Evolutionary conservation across 2,888 invertebrate species (phyloP).

Genomic region (Drosophila paramelanica): DNA sequence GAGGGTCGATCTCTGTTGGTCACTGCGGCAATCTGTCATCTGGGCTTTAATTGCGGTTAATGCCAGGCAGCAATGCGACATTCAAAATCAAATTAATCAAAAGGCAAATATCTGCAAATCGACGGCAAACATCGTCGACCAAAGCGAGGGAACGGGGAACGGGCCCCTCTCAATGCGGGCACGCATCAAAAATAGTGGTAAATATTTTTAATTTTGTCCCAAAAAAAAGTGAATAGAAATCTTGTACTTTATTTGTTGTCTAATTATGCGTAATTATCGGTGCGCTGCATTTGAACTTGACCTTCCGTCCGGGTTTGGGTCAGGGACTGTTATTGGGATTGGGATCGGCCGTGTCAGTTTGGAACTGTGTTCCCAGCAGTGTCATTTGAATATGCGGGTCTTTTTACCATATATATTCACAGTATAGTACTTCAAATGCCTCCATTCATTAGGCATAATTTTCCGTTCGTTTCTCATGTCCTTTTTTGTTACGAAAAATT

Average conservation of each 20-base stretch:
- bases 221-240: conserved; percentile 35
- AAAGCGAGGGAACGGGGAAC: neutral
- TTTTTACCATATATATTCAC: conserved; percentile 4
- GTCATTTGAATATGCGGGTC: conserved; percentile 67
- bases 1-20: conserved; percentile 65
- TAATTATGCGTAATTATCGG: conserved; percentile 72
- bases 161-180: conserved; percentile 27
- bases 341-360: neutral
- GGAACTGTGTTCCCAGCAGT: neutral
- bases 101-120: conserved; percentile 63
- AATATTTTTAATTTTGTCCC: conserved; percentile 44
- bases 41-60: conserved; percentile 69
- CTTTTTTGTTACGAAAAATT: conserved; percentile 49
- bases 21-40: conserved; percentile 74
- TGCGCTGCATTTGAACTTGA: conserved; percentile 65
- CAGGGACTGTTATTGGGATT: neutral
- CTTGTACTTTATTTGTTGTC: conserved; percentile 48
- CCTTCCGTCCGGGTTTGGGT: conserved; percentile 40
- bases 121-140: conserved; percentile 30
- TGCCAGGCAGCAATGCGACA: conserved; percentile 51
- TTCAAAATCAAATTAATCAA: conserved; percentile 68
- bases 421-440: conserved; percentile 2
- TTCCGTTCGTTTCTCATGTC: conserved; percentile 40
- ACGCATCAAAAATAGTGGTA: conserved; percentile 37
- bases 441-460: conserved; percentile 35